Conservation (phyloP, 2,113 vertebrate genomes). For the Tamias sibiricus region DNA sequence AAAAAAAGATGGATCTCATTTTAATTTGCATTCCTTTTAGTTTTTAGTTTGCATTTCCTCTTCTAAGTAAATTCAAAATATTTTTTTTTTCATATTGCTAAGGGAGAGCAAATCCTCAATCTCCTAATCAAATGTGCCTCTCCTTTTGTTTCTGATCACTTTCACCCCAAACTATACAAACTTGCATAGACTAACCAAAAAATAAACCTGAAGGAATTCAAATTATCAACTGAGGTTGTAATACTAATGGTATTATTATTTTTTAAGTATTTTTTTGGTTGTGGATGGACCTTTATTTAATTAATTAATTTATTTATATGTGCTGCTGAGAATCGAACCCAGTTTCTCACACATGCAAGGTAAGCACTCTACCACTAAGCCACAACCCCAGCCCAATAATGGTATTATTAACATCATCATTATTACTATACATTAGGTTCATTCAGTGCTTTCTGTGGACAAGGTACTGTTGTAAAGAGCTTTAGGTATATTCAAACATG, state of each 20-base stretch:
- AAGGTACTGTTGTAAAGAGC: not conserved
- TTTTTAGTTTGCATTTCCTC: not conserved
- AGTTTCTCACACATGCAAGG: too few relatives aligned
- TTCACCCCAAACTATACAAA: not conserved
- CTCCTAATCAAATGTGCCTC: not conserved
- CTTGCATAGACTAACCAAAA: not conserved
- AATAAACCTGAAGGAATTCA: not conserved
- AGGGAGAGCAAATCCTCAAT: not conserved
- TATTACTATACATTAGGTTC: not conserved
- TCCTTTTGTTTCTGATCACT: not conserved
- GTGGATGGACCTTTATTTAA: too few relatives aligned
- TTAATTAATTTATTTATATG: too few relatives aligned
- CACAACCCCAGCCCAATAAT: not conserved
- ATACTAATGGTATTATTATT: not conserved
- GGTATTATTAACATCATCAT: not conserved
- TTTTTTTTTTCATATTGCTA: not conserved
- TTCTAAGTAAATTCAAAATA: not conserved
- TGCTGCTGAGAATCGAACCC: too few relatives aligned
- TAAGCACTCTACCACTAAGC: too few relatives aligned
- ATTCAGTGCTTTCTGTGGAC: not conserved
- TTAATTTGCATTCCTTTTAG: slow-evolving; percentile 49
- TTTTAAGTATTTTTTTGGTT: too few relatives aligned
- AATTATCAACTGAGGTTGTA: not conserved
- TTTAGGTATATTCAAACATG: not conserved
- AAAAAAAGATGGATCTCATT: not conserved